Conservation (phyloP, 1,140 invertebrate genomes). For the Danaus plexippus region DNA sequence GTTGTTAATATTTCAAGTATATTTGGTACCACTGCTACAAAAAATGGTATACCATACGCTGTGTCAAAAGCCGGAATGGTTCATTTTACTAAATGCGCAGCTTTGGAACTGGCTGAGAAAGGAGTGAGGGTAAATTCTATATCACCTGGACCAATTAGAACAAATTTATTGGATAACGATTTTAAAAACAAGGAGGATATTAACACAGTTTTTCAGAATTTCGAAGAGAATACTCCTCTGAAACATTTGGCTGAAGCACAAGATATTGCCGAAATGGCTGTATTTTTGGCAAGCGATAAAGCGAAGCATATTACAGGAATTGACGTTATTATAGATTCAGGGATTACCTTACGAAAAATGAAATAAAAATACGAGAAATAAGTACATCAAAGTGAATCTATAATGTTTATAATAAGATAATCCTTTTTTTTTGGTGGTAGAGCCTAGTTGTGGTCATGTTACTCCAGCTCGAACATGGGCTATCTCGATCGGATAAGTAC, state of each 20-base stretch:
- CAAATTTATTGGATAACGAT: constrained; percentile 19
- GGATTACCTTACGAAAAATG: constrained; percentile 3
- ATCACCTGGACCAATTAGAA: constrained; percentile 24
- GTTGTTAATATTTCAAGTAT: constrained; percentile 30
- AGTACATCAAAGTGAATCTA: too few relatives aligned
- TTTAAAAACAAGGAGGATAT: constrained; percentile 12
- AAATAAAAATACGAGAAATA: not conserved
- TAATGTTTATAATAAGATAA: too few relatives aligned
- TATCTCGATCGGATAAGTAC: too few relatives aligned
- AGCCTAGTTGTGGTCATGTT: too few relatives aligned
- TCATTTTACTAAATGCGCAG: constrained; percentile 27
- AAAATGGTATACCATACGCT: constrained; percentile 12
- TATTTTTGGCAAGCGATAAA: constrained; percentile 26
- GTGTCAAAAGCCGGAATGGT: constrained; percentile 22
- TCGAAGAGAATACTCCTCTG: constrained; percentile 6
- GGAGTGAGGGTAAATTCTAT: constrained; percentile 34
- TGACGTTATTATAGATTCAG: constrained; percentile 24
- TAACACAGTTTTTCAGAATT: constrained; percentile 8
- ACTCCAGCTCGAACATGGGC: too few relatives aligned
- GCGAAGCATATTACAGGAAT: constrained; percentile 27
- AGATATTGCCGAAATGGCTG: constrained; percentile 27
- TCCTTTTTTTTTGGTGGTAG: too few relatives aligned
- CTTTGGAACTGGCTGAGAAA: constrained; percentile 24
- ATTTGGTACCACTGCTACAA: not conserved
- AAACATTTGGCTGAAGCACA: constrained; percentile 15